phyloP scores from a whole-genome alignment of 2,113 vertebrate species.

The Nothocercus nigrocapillus region DNA sequence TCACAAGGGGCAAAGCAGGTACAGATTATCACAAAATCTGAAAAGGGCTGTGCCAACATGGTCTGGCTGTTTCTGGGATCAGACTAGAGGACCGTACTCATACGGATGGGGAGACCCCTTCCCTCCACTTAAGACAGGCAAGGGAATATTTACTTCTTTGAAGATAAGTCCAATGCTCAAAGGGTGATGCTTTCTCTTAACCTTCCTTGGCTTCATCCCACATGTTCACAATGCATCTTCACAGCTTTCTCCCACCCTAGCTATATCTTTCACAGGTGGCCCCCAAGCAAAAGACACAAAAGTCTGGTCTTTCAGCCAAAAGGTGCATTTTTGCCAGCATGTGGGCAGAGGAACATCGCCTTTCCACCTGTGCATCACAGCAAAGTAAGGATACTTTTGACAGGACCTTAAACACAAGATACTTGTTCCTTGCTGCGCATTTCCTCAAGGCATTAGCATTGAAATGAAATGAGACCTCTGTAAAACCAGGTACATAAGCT shows the following conservation, averaged over 20 bases:
- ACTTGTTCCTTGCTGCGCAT: neutral
- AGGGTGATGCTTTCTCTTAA: neutral
- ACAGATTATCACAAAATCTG: neutral
- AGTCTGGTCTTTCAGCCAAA: neutral
- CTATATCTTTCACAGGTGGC: fast-evolving
- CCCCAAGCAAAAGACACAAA: neutral
- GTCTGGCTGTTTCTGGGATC: neutral
- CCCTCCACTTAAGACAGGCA: neutral
- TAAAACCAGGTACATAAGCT: neutral
- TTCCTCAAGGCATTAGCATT: fast-evolving
- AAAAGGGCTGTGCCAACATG: neutral
- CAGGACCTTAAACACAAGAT: neutral
- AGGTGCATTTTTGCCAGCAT: neutral
- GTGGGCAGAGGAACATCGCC: neutral
- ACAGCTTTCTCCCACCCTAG: neutral
- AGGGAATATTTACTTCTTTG: neutral
- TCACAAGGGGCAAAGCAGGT: neutral
- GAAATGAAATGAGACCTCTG: neutral
- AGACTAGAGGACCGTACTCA: neutral
- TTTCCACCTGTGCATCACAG: neutral
- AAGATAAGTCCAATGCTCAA: neutral
- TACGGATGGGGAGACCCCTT: neutral
- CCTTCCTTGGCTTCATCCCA: neutral
- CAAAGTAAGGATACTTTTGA: neutral
- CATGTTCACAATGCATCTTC: neutral